These are phyloP conservation scores for Drosophila lacteicornis DNA, from an alignment of 1,140 invertebrate species.

Conservation along the genomic window DNA sequence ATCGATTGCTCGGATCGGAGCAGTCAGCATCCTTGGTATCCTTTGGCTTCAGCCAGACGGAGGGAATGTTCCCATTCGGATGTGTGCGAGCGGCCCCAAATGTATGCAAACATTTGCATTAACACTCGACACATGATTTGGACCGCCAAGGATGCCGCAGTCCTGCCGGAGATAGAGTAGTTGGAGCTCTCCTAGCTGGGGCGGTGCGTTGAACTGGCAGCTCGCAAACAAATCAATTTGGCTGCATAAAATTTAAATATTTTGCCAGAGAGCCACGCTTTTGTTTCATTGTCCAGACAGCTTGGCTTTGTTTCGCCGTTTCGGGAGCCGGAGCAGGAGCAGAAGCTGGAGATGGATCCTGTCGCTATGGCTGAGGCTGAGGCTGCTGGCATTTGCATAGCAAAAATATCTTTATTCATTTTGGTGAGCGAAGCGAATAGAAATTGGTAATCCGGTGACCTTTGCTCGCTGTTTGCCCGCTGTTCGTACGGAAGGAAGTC, in stretches of 20 bases:
- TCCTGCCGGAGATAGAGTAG: slow-evolving; percentile 11
- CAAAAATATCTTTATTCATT: slow-evolving; percentile 64
- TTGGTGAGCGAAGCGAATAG: slow-evolving; percentile 49
- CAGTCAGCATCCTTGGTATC: slow-evolving; percentile 21
- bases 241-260: slow-evolving; percentile 78
- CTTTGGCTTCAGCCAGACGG: slow-evolving; percentile 33
- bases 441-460: slow-evolving; percentile 56
- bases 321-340: not conserved
- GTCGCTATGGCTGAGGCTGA: slow-evolving; percentile 16
- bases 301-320: slow-evolving; percentile 45
- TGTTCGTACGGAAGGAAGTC: slow-evolving; percentile 69
- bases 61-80: slow-evolving; percentile 6
- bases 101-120: slow-evolving; percentile 71
- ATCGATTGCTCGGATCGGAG: slow-evolving; percentile 57
- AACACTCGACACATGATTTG: slow-evolving; percentile 42
- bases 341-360: not conserved
- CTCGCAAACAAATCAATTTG: slow-evolving; percentile 72
- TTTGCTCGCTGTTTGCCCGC: slow-evolving; percentile 44
- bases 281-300: slow-evolving; percentile 68
- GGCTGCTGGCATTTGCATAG: slow-evolving; percentile 65
- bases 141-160: slow-evolving; percentile 6
- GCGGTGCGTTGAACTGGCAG: slow-evolving; percentile 55
- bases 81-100: slow-evolving; percentile 23
- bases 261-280: slow-evolving; percentile 42
- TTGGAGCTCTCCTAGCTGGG: slow-evolving; percentile 6